These are phyloP conservation scores for Anoplopoma fimbria DNA, from an alignment of 2,113 vertebrate genomes.

Conservation along the genomic window DNA sequence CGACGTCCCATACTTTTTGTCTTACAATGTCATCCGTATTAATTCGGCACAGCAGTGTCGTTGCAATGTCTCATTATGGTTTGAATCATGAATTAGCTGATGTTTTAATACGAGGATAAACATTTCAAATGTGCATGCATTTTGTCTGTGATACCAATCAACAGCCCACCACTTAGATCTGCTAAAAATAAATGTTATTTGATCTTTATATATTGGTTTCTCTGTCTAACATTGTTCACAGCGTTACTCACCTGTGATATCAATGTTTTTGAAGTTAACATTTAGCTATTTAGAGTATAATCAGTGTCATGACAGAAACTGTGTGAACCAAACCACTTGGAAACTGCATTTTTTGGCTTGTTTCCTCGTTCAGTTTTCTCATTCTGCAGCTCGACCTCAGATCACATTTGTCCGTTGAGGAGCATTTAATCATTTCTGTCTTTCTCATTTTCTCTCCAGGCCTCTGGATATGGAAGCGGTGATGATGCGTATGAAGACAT, in stretches of 20 bases:
- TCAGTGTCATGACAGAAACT: background rate
- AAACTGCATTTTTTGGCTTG: background rate
- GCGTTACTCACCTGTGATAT: background rate
- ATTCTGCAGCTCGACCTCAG: background rate
- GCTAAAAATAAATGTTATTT: background rate
- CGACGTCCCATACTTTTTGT: no score
- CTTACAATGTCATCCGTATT: no score
- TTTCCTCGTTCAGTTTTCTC: constrained; percentile 4
- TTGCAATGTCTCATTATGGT: no score
- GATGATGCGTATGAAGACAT: constrained; percentile 80
- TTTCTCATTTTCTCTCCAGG: constrained; percentile 77
- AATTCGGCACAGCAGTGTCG: no score
- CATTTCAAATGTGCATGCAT: background rate
- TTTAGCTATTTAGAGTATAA: background rate
- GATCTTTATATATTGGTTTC: no score
- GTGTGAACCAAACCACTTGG: constrained; percentile 27
- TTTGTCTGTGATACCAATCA: background rate
- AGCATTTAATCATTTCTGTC: background rate
- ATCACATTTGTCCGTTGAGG: background rate
- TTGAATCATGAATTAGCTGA: no score
- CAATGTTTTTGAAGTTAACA: background rate
- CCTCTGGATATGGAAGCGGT: constrained; percentile 91
- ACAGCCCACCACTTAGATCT: background rate
- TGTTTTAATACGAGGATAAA: no score
- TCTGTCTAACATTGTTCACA: background rate